These are phyloP conservation scores for Alfaro cultratus DNA, from an alignment of 2,797 vertebrate genomes.

Conservation along the genomic window DNA sequence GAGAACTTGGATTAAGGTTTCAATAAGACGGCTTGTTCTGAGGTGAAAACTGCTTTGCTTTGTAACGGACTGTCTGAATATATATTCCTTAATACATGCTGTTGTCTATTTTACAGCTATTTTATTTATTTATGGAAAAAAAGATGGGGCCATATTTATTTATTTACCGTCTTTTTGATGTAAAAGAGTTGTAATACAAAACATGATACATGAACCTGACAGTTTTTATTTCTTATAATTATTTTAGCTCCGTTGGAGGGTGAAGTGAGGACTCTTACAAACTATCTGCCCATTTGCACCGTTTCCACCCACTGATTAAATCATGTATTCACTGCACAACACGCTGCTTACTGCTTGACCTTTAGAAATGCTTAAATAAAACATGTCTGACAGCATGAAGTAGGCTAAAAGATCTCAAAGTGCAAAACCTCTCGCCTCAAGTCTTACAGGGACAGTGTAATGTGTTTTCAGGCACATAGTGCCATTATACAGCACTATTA, in stretches of 20 bases:
- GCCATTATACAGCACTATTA: too few species aligned
- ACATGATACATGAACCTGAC: too few species aligned
- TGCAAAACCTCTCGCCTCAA: neutral
- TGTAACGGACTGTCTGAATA: too few species aligned
- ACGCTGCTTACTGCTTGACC: neutral
- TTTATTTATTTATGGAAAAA: neutral
- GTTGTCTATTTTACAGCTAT: neutral
- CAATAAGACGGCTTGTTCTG: conserved; percentile 14
- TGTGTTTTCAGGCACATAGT: too few species aligned
- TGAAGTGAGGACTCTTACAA: neutral
- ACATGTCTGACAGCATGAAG: neutral
- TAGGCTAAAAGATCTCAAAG: neutral
- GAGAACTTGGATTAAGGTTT: conserved; percentile 26
- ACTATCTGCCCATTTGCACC: neutral
- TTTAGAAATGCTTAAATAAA: neutral
- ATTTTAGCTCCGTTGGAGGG: neutral
- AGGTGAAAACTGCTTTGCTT: neutral
- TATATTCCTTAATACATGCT: too few species aligned
- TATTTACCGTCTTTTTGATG: neutral
- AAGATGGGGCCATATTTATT: neutral
- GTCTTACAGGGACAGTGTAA: neutral
- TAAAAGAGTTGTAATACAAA: neutral
- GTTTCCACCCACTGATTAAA: neutral
- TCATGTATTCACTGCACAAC: neutral
- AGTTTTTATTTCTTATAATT: neutral